These are phyloP conservation scores for Coenobita brevimanus DNA, from an alignment of 1,140 invertebrate genomes.

Conservation along the genomic window DNA sequence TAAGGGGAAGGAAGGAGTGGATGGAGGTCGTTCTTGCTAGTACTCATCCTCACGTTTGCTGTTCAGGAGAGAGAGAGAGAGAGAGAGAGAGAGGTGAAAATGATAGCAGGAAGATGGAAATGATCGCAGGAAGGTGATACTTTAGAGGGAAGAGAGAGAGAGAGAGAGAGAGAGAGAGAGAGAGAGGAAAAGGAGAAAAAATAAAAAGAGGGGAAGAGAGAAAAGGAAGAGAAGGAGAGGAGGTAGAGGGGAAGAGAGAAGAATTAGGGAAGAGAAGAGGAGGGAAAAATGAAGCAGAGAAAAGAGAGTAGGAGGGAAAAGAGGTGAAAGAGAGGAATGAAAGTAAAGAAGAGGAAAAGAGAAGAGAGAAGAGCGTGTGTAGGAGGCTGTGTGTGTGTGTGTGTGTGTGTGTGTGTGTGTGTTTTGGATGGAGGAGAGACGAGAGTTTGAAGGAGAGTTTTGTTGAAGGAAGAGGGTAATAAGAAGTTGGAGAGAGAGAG, in stretches of 20 bases:
- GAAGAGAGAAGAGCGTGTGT: too few species aligned
- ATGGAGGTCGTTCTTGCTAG: too few species aligned
- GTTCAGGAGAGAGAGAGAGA: background rate
- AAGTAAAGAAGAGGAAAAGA: too few species aligned
- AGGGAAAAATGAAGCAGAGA: background rate
- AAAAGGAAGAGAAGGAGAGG: background rate
- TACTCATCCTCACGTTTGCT: too few species aligned
- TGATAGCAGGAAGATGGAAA: too few species aligned
- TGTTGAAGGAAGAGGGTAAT: too few species aligned
- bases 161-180: background rate
- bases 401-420: too few species aligned
- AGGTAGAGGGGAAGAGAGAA: background rate
- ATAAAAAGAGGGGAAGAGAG: background rate
- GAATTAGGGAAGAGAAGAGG: background rate
- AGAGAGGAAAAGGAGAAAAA: background rate
- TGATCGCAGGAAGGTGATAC: background rate
- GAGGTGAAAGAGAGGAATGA: too few species aligned
- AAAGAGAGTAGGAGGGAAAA: background rate
- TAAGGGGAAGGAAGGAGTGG: background rate
- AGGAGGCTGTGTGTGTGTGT: too few species aligned
- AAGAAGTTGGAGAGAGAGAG: too few species aligned
- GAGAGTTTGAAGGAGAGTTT: too few species aligned
- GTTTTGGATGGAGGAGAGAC: too few species aligned
- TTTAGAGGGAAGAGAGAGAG: background rate
- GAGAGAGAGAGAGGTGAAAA: constrained; percentile 13